Base-by-base conservation (phyloP, 2,113 vertebrate species). In the Cyprinodon brontotheroides region DNA sequence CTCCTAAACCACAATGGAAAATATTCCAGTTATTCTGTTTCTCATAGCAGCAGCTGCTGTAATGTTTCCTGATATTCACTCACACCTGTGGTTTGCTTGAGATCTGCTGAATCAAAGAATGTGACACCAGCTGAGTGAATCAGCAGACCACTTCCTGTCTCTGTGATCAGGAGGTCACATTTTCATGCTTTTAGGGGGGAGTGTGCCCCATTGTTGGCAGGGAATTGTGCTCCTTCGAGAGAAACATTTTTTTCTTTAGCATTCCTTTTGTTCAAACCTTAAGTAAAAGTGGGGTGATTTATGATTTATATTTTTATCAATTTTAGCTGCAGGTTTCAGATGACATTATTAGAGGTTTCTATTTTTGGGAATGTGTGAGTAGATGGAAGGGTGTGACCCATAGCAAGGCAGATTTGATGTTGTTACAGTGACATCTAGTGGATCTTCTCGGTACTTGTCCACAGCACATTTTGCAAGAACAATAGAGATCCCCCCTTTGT, bases 351-450 rank as follows among this genome's bases (percentile, higher is more conserved):
- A 37, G 53, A 43, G 62, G 65, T 37, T 66, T 68, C 38, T 11
- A 64, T 59, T 59, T 3, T 2, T 53, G 17, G n/a, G 68, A 61
- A 59, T 62, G 17, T 45, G 70, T 61, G 61, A 53, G 64, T 48
- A 14, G 39, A 45, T 12, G 15, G 57, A 86, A 70, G 90, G 89
- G 89, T 45, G 87, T 68, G 45, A 62, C 81, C 79, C 61, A 22
- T 2, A 11, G 65, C 4, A 65, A 72, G 79, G 20, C 75, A 48
- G 60, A 65, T 60, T 29, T 65, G 22, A 75, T 66, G 53, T 39
- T 17, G 61, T 62, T 74, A 74, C 72, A 89, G 74, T 72, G 92
- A 87, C 93, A 91, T 86, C 93, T 93, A 89, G 86, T 89, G 92
- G 90, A 65, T n/a, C 3, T 53, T 0, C n/a, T 0, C n/a, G 75